phyloP scores from a whole-genome alignment of 2,888 invertebrate species.

The Orthonevra nobilis region DNA sequence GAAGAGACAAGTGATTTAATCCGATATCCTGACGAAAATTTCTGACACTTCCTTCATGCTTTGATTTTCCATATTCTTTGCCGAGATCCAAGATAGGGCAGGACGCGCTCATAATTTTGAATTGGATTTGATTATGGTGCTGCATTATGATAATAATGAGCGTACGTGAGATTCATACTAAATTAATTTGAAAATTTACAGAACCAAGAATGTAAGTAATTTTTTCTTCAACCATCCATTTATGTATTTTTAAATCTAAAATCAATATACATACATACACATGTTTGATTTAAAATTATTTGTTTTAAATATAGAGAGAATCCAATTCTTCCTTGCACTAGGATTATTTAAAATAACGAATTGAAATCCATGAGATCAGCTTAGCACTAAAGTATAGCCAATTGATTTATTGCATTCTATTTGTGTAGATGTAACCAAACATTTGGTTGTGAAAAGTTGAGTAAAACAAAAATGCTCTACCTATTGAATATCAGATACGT shows the following conservation, averaged over 20 bases:
- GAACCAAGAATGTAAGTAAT: too few species aligned
- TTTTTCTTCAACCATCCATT: neutral
- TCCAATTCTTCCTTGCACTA: neutral
- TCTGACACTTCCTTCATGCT: conserved; percentile 25
- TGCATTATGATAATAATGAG: conserved; percentile 43
- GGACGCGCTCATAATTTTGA: conserved; percentile 60
- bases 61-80: conserved; percentile 45
- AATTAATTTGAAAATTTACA: conserved; percentile 1
- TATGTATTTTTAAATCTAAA: neutral
- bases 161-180: conserved; percentile 59
- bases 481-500: conserved; percentile 4
- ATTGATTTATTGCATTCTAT: neutral
- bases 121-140: conserved; percentile 54
- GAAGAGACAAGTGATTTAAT: conserved; percentile 56
- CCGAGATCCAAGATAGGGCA: conserved; percentile 62
- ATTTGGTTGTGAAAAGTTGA: neutral
- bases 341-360: neutral
- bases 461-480: neutral
- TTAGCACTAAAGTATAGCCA: neutral
- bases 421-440: too few species aligned
- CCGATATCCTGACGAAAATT: conserved; percentile 42
- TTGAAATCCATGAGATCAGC: neutral
- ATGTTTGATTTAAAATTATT: neutral
- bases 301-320: neutral
- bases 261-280: too few species aligned